Percentiles rank a stretch among this genome's conserved stretches.
Conservation (phyloP, 37 sponge, comb jelly and placozoan species). For the Dysidea cf. avara region DNA sequence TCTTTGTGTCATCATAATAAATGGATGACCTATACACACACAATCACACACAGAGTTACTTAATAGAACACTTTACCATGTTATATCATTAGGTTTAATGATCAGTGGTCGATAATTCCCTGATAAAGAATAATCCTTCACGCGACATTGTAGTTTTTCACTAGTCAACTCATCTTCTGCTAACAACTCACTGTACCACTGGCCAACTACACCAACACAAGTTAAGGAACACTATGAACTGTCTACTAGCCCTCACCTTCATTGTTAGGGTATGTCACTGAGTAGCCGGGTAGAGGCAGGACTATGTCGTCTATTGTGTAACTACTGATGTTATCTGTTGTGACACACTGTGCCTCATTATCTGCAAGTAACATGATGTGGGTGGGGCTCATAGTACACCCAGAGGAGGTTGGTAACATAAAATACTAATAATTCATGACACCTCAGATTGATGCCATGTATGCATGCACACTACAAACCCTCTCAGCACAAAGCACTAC, state of each 20-base stretch:
- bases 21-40: background rate
- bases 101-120: conserved; percentile 69
- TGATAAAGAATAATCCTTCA: conserved; percentile 71
- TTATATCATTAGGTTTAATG: conserved; percentile 58
- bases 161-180: conserved; percentile 51
- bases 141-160: conserved; percentile 49
- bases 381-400: background rate
- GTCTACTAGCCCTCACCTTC: background rate
- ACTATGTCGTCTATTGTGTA: conserved; percentile 72
- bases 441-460: no score
- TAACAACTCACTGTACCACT: conserved; percentile 48
- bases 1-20: no score
- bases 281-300: conserved; percentile 74
- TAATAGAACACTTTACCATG: conserved; percentile 50
- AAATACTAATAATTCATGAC: no score
- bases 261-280: conserved; percentile 66
- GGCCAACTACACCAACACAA: conserved; percentile 25
- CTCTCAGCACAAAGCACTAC: no score
- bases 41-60: background rate
- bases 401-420: background rate
- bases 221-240: background rate
- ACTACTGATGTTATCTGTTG: conserved; percentile 32
- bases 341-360: conserved; percentile 33
- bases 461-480: no score
- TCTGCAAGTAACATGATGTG: background rate